Conservation (phyloP, 2,888 invertebrate genomes). For the Psylliodes chrysocephalus region DNA sequence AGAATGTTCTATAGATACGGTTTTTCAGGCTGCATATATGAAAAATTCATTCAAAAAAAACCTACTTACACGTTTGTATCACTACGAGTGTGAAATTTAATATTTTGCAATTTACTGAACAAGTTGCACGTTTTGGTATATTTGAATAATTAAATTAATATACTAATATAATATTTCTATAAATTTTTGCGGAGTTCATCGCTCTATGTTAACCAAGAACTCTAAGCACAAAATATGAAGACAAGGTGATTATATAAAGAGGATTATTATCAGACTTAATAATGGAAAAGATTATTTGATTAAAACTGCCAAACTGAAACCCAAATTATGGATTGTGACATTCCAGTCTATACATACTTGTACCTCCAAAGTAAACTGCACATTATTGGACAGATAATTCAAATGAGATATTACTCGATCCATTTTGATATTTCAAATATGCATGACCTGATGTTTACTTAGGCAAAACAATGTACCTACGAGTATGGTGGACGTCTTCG, state of each 20-base stretch:
- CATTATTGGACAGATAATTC: too few relatives aligned
- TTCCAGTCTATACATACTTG: too few relatives aligned
- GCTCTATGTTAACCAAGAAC: background rate
- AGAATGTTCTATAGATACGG: too few relatives aligned
- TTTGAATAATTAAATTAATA: slow-evolving; percentile 14
- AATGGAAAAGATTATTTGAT: background rate
- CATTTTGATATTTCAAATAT: too few relatives aligned
- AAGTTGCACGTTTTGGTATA: background rate
- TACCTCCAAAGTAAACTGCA: too few relatives aligned
- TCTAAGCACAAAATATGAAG: background rate
- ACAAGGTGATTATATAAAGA: background rate
- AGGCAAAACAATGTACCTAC: too few relatives aligned
- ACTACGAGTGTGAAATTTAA: slow-evolving; percentile 5
- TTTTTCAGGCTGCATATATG: too few relatives aligned
- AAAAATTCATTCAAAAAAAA: background rate
- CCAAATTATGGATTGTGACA: too few relatives aligned
- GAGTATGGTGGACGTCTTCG: too few relatives aligned
- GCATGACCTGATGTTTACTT: too few relatives aligned
- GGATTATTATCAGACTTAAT: background rate
- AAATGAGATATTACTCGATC: too few relatives aligned
- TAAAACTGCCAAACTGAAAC: too few relatives aligned
- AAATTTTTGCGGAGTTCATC: background rate
- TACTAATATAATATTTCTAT: background rate
- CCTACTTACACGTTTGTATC: background rate
- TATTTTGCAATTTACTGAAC: slow-evolving; percentile 1